Conservation (phyloP, 2,797 vertebrate genomes). For the Chaenodraco wilsoni region DNA sequence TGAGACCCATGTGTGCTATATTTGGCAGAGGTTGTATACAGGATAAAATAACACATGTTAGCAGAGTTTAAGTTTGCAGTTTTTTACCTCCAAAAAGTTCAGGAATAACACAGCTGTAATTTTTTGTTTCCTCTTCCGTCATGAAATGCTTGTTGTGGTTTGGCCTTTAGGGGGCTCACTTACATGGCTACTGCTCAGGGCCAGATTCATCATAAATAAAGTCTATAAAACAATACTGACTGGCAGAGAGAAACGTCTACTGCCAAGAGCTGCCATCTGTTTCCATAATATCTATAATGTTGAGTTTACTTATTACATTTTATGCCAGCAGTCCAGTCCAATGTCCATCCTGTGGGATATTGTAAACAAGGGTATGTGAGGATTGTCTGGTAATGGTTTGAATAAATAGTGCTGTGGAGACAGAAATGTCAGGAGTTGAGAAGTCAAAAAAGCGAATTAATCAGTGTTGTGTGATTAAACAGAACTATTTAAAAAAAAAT, state of each 20-base stretch:
- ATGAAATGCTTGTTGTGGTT: slow-evolving; percentile 43
- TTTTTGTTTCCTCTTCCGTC: slow-evolving; percentile 33
- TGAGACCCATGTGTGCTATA: not conserved
- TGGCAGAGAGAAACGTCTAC: slow-evolving; percentile 29
- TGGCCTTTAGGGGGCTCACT: slow-evolving; percentile 66
- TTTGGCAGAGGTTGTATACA: no score
- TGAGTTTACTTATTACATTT: slow-evolving; percentile 47
- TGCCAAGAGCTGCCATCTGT: slow-evolving; percentile 57
- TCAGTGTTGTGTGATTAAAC: no score
- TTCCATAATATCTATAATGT: slow-evolving; percentile 17
- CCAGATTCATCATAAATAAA: slow-evolving; percentile 38
- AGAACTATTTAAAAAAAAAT: no score
- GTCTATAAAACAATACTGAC: slow-evolving; percentile 41
- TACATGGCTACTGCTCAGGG: slow-evolving; percentile 31
- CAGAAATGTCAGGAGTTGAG: slow-evolving; percentile 9
- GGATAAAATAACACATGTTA: not conserved
- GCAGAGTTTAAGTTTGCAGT: not conserved
- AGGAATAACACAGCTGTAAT: slow-evolving; percentile 20
- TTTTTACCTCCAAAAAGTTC: slow-evolving; percentile 10
- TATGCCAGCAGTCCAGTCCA: slow-evolving; percentile 53
- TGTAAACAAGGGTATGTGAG: slow-evolving; percentile 29
- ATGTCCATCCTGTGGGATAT: slow-evolving; percentile 40
- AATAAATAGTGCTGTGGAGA: slow-evolving; percentile 17
- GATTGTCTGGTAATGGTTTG: slow-evolving; percentile 13
- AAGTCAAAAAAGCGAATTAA: not conserved